Conservation (phyloP, 1,140 invertebrate species). For the Apis mellifera region Amel_HAv3.1 CM009934.2:11812501-11813000, state of each 20-base stretch:
- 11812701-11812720: constrained; percentile 17
- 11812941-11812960: constrained; percentile 47
- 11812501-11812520: constrained; percentile 64
- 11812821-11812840: constrained; percentile 32
- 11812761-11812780: no score
- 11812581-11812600: constrained; percentile 57
- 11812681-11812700: constrained; percentile 40
- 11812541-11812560: constrained; percentile 34
- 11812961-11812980: constrained; percentile 43
- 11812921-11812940: background rate
- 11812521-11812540: background rate
- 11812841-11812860: constrained; percentile 35
- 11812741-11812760: background rate
- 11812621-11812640: constrained; percentile 56
- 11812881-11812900: constrained; percentile 44
- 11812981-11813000: constrained; percentile 45
- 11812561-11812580: constrained; percentile 60
- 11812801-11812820: constrained; percentile 36
- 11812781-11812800: background rate
- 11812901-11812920: background rate
- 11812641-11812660: constrained; percentile 65
- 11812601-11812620: constrained; percentile 58
- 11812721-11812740: constrained; percentile 20
- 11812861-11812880: constrained; percentile 51
- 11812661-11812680: constrained; percentile 40